Evolutionary conservation across 2,888 invertebrate species (phyloP), one percentile per base, ranked within the genome.

Genomic region (Philaethria dido): DNA sequence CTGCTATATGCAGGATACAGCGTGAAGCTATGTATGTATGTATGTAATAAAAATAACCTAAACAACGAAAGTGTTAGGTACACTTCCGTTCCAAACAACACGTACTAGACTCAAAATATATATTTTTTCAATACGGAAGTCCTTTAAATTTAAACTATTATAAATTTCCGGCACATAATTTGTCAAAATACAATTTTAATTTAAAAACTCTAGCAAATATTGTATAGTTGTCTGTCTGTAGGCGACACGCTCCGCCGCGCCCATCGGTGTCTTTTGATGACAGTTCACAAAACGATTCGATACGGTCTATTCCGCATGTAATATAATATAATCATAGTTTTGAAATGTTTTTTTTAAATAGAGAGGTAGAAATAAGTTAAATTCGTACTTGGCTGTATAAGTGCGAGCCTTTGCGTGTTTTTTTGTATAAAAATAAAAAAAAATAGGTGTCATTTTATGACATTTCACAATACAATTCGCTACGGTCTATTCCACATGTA

Each of bases 241-340:
- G 52, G 44, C 48, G 69, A 52, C 22, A 64, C 69, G 69, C 62
- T 62, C 55, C 61, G 57, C 42, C 22, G 36, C 44, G 64, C 18
- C 29, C 62, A 14, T 25, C 42, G 33, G 36, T 69, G 48, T 45
- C 64, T 69, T 61, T 45, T 45, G 25, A 52, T 33, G 57, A 57
- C 57, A 57, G 25, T 16, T n/a, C 39, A 42, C 57, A 57, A 57
- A 57, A 16, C 55, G 20, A 55, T 62, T 25, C 16, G 13, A 8
- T 44, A 25, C 18, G 50, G 9, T 22, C 48, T 8, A 52, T 39
- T 39, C 22, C 22, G 16, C 22, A 16, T 50, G 22, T 39, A 4
- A 16, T 25, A 39, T 39, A 4, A 16, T 25, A 42, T 52, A 39
- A 16, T 25, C 39, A 13, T 39, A 52, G 8, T 62, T 62, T 13